Evolutionary conservation across 2,888 invertebrate species (phyloP), one percentile per base, ranked within the genome.

Genomic region (Dicyrtoma fusca): DNA sequence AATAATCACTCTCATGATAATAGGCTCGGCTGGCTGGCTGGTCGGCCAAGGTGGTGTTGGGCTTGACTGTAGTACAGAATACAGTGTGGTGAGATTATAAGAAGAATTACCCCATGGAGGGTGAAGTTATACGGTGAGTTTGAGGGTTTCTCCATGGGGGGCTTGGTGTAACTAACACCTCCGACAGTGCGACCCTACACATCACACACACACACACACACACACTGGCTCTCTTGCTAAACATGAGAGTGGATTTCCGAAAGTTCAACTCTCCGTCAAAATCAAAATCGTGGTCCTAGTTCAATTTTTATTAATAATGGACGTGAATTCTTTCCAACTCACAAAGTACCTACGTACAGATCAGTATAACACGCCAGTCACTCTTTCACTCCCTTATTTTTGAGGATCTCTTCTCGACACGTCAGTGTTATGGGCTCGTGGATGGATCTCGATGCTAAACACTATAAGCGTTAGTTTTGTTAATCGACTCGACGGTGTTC

Each of bases 81-180:
- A 10, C 10, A 10, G 45, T n/a, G n/a, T n/a, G n/a, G n/a, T n/a
- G 49, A 51, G 66, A 66, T 45, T 45, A n/a, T 45, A 42, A 1
- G n/a, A 63, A 59, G 70, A 70, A 63, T 69, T 72, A 73, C 77
- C 74, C 74, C 77, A 73, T 74, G 73, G 47, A 62, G 77, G 64
- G 77, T 59, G 64, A 61, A 69, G 70, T 66, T 73, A 65, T 75
- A 59, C 63, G 71, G 71, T 53, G 71, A 71, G 64, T 45, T 62
- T 64, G 55, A 72, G 69, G 72, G 70, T 47, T 49, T 74, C 75
- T 57, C 75, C 34, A 59, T 66, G 69, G 73, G 76, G 77, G 51
- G 62, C 57, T 73, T 71, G 74, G 75, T 77, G 77, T 77, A 77
- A 72, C 75, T 75, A 77, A 76, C 77, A 77, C 77, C 77, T 75